phyloP scores from a whole-genome alignment of 2,797 vertebrate species.

The Rhinoraja longicauda region DNA sequence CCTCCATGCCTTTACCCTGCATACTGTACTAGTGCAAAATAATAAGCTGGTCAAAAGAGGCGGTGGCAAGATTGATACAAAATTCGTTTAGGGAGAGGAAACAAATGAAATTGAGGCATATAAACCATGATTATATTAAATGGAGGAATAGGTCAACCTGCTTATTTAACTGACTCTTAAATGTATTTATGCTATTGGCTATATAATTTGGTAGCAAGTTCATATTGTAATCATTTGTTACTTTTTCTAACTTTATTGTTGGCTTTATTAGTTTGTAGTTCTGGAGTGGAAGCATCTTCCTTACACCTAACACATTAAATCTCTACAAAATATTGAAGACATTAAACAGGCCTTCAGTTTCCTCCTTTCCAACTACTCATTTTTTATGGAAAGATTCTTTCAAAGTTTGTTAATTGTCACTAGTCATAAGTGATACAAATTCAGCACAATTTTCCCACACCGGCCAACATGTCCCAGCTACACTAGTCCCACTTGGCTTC shows the following conservation, averaged over 20 bases:
- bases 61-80: too few species aligned
- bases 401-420: background rate
- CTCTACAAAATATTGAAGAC: background rate
- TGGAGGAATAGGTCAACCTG: too few species aligned
- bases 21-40: background rate
- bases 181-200: background rate
- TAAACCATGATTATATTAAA: too few species aligned
- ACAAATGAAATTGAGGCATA: too few species aligned
- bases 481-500: too few species aligned
- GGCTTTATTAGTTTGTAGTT: background rate
- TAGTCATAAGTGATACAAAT: too few species aligned
- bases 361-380: background rate
- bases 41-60: background rate
- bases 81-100: too few species aligned
- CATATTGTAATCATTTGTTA: background rate
- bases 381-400: background rate
- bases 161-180: background rate
- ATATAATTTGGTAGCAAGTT: background rate
- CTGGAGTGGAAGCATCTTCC: background rate
- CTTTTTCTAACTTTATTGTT: background rate
- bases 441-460: too few species aligned
- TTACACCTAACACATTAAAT: background rate
- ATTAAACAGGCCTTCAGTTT: background rate
- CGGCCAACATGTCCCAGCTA: too few species aligned
- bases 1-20: background rate